These are phyloP conservation scores for Xiphydria camelus DNA, from an alignment of 2,888 invertebrate species.

Conservation along the genomic window DNA sequence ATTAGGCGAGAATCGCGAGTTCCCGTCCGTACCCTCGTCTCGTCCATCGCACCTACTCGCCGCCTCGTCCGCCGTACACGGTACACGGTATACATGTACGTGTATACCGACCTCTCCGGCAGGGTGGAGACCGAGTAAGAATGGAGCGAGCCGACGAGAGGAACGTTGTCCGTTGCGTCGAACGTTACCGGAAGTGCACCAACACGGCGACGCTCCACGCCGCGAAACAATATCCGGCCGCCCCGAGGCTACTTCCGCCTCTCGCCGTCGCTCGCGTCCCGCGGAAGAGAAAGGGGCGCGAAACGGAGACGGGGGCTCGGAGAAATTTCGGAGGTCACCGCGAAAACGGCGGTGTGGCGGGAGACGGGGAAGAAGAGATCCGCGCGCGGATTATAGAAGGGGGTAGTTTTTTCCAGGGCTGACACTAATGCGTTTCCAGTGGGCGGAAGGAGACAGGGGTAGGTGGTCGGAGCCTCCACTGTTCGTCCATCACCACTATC, in stretches of 20 bases:
- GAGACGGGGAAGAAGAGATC: background rate
- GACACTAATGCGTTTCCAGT: slow-evolving; percentile 23
- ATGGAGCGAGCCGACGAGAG: background rate
- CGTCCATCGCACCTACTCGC: background rate
- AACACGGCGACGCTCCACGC: slow-evolving; percentile 7
- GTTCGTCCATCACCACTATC: slow-evolving; percentile 28
- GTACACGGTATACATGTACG: background rate
- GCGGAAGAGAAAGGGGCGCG: background rate
- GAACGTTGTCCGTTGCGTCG: background rate
- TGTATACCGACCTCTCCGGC: no score
- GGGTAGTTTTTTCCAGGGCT: slow-evolving; percentile 18
- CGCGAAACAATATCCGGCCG: slow-evolving; percentile 10
- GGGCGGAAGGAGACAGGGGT: slow-evolving; percentile 20
- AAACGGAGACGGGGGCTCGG: background rate
- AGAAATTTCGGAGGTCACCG: background rate
- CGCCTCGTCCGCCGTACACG: no score
- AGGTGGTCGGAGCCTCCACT: slow-evolving; percentile 13
- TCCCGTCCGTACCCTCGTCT: background rate
- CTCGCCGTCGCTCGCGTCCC: no score
- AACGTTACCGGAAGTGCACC: slow-evolving; percentile 1
- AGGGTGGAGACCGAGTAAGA: background rate
- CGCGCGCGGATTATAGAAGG: slow-evolving; percentile 2
- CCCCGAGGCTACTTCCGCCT: slow-evolving; percentile 4
- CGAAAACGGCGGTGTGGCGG: background rate
- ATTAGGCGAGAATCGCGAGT: no score